Conservation (phyloP, 2,113 vertebrate genomes). For the Saccopteryx bilineata region DNA sequence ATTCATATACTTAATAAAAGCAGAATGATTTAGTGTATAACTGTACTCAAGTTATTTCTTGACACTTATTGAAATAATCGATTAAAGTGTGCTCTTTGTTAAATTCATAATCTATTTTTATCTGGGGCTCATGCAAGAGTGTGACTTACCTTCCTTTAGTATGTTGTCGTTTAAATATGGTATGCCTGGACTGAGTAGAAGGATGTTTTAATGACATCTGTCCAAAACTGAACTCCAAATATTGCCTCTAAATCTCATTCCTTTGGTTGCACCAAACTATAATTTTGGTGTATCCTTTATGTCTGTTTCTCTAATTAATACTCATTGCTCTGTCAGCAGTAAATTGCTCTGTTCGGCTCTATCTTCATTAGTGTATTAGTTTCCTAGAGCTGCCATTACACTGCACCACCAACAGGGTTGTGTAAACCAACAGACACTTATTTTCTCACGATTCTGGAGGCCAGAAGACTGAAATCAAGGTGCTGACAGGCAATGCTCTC, state of each 20-base stretch:
- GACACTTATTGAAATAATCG: neutral
- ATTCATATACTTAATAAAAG: neutral
- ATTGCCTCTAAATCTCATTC: neutral
- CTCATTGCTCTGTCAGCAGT: neutral
- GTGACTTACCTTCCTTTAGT: neutral
- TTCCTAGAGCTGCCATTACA: neutral
- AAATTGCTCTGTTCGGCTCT: neutral
- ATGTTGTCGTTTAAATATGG: constrained; percentile 18
- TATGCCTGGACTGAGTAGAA: neutral
- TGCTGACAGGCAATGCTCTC: neutral
- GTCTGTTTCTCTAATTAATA: neutral
- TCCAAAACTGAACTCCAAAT: neutral
- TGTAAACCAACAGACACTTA: neutral
- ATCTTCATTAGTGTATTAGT: neutral
- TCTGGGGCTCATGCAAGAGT: neutral
- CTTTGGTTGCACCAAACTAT: neutral
- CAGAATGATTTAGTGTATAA: neutral
- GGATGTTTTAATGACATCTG: neutral
- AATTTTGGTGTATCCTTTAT: constrained; percentile 14
- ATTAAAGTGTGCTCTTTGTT: neutral
- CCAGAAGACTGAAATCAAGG: neutral
- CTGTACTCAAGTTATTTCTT: neutral
- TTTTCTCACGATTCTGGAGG: neutral
- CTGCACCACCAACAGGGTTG: neutral
- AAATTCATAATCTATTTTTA: neutral